Base-by-base conservation (phyloP, 2,113 vertebrate genomes). In the Lophochroa leadbeateri region DNA sequence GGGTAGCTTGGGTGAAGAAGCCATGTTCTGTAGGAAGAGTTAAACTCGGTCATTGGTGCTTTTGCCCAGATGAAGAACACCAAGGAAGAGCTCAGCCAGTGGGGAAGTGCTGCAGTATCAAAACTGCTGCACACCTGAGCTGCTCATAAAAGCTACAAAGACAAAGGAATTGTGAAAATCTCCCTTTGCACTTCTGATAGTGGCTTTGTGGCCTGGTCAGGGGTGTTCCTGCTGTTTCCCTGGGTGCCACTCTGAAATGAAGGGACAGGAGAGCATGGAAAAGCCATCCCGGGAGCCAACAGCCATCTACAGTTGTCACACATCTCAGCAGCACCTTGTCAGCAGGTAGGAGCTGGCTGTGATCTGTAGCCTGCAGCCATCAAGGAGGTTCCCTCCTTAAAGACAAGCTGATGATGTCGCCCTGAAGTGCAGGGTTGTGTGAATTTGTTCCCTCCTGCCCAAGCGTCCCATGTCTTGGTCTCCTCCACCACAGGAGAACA, bases 321-420 rank as follows among this genome's bases (percentile, higher is more conserved):
- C 31, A 82, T 60, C 58, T 67, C 76, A 71, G 64, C 71, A 43
- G 47, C 93, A 88, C 92, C 82, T 74, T 85, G 92, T 94, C 93
- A 87, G 85, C 85, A 92, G 88, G 85, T 92, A 89, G 91, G 77
- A 91, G 60, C 76, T 88, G 92, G 17, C 84, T 88, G 70, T 35
- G 75, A 64, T 76, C 68, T 44, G 72, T 46, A 58, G 52, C 85
- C 84, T 67, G 47, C 6, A 2, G 68, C 37, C 7, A 0, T 24
- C 52, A 63, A 68, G 43, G 35, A 83, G 5, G 0, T 77, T 79
- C 77, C 39, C 35, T 86, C 63, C 85, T 58, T 39, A 57, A 67
- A 91, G 82, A 71, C 52, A 86, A 63, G 52, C n/a, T 88, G 52
- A 17, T 65, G 71, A 47, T 68, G 47, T 39, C 72, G 33, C 29